Conservation (phyloP, 2,888 invertebrate species). For the Salpingus planirostris region DNA sequence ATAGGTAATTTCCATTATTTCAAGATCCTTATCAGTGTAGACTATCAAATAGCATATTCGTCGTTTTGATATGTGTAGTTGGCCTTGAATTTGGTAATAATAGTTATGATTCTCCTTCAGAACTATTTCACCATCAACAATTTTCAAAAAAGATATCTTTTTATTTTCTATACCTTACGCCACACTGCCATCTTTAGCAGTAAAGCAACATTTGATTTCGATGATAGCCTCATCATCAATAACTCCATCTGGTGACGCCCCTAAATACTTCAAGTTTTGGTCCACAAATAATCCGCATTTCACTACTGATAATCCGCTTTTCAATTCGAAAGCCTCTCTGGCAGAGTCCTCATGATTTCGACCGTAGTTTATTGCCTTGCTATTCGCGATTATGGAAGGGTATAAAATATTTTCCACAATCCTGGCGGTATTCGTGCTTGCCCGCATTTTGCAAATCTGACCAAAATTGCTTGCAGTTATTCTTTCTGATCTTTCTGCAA, state of each 20-base stretch:
- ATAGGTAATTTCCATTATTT: neutral
- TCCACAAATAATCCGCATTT: constrained; percentile 24
- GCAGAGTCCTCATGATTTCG: constrained; percentile 11
- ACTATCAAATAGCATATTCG: constrained; percentile 1
- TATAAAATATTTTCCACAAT: constrained; percentile 1
- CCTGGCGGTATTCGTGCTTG: neutral
- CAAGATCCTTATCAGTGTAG: neutral
- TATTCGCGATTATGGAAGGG: neutral
- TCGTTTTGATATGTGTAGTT: constrained; percentile 3
- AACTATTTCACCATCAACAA: neutral
- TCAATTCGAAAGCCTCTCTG: constrained; percentile 8
- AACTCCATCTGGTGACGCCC: constrained; percentile 20
- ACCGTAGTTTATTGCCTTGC: constrained; percentile 3
- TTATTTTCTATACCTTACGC: neutral
- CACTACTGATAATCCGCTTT: constrained; percentile 8
- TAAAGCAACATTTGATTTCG: constrained; percentile 20
- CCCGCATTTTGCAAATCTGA: neutral
- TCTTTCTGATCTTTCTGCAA: neutral
- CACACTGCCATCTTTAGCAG: constrained; percentile 10
- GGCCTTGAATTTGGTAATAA: constrained; percentile 1
- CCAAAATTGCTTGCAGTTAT: constrained; percentile 2
- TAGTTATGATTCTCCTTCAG: constrained; percentile 2
- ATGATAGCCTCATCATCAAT: constrained; percentile 18
- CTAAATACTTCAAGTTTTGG: constrained; percentile 13
- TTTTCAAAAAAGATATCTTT: neutral